Base-by-base conservation (phyloP, 2,888 invertebrate genomes). In the Sialis fuliginosa region DNA sequence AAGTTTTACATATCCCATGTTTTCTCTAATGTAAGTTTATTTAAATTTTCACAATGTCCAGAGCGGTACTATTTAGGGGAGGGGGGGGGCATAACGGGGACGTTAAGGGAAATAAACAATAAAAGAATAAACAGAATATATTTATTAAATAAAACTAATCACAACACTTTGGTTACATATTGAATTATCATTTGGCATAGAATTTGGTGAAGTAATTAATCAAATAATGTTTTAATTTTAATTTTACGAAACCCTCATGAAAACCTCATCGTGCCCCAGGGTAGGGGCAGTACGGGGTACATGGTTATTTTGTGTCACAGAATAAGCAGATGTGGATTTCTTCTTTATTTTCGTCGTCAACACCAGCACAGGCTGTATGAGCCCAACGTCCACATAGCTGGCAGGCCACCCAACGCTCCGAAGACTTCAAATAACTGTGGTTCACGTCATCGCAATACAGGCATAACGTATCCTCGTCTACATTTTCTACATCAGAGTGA, bases 351-450 rank as follows among this genome's bases (percentile, higher is more conserved):
- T 46, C 55, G 45, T 56, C 53, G 42, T 54, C 53, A 8, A 56
- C 54, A 43, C 53, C 52, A 42, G 55, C 55, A 52, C 54, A 54
- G 33, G 51, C 53, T 40, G 45, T 52, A 45, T 53, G 53, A 43
- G 51, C 49, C 52, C 53, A 51, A 8, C 39, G 45, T 46, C 49
- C 51, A 50, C 52, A 54, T n/a, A 51, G 50, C 32, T 53, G 52
- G 42, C 53, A 54, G 13, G 45, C 48, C 39, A 53, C 51, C 53
- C 53, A 54, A 50, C 47, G 30, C 43, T 53, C 52, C 13, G 50
- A 46, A 31, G 54, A 53, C 42, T 53, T 52, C 33, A 51, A 47
- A 49, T 50, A 54, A 44, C 48, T 50, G 31, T 42, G 10, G 22
- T 42, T 42, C 31, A 13, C n/a, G 32, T 47, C 50, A 41, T 42